Evolutionary conservation across 2,797 vertebrate genomes (phyloP).

Genomic region (Adelosebastes latens): DNA sequence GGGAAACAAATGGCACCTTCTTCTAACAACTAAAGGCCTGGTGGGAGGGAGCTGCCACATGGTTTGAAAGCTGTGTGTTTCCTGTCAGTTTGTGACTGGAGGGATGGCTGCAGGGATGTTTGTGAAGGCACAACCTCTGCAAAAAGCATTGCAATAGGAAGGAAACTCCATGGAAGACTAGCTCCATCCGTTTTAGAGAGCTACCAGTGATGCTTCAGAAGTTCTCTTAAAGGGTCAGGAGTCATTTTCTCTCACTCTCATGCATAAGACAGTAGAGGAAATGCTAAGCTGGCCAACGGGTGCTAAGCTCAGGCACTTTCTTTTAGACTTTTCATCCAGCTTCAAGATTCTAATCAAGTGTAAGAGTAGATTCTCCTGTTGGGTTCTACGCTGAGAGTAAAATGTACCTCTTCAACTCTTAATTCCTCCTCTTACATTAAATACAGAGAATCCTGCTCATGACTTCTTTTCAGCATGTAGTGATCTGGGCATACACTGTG

Average conservation of each 20-base stretch:
- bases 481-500: not conserved
- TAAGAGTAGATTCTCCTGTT: not conserved
- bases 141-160: not conserved
- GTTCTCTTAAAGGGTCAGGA: not conserved
- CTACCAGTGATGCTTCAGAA: not conserved
- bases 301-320: not conserved
- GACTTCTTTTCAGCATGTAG: not conserved
- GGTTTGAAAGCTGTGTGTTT: slow-evolving; percentile 13
- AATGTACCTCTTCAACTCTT: not conserved
- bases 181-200: slow-evolving; percentile 3
- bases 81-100: slow-evolving; percentile 21
- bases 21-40: not conserved
- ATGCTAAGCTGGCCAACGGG: not conserved
- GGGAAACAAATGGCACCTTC: slow-evolving; percentile 30
- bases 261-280: slow-evolving; percentile 3
- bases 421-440: slow-evolving; percentile 5
- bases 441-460: not conserved
- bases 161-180: not conserved
- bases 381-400: not conserved
- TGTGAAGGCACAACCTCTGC: slow-evolving; percentile 11
- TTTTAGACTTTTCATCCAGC: not conserved
- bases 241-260: slow-evolving; percentile 8
- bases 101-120: slow-evolving; percentile 34
- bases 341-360: slow-evolving; percentile 1
- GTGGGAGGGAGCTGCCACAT: slow-evolving; percentile 17